phyloP scores from a whole-genome alignment of 1,140 invertebrate genomes.

The Solenopsis invicta region DNA sequence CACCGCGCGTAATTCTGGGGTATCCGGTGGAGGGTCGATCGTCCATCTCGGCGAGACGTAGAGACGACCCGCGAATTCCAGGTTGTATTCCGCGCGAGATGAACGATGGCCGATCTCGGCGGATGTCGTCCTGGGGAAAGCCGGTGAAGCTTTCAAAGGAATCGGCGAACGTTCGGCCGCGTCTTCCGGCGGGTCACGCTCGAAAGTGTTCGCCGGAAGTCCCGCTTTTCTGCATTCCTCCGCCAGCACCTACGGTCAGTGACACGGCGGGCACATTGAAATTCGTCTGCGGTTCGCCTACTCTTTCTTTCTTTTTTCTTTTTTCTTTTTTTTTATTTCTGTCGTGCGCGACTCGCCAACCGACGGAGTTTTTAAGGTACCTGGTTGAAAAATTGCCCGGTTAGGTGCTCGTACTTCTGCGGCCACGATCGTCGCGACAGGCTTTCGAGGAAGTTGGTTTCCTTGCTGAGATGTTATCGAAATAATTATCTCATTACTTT shows the following conservation, averaged over 20 bases:
- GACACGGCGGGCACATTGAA: constrained; percentile 63
- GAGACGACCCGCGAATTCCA: constrained; percentile 83
- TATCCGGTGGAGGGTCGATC: constrained; percentile 75
- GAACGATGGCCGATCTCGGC: constrained; percentile 85
- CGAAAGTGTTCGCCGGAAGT: constrained; percentile 72
- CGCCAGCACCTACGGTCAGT: constrained; percentile 75
- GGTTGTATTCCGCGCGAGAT: constrained; percentile 77
- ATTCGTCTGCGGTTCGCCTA: constrained; percentile 54
- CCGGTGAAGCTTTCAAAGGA: constrained; percentile 76
- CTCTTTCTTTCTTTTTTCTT: neutral
- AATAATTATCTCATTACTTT: neutral
- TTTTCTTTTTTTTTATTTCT: neutral
- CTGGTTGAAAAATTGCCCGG: constrained; percentile 78
- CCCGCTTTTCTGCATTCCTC: constrained; percentile 76
- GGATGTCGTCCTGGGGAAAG: constrained; percentile 80
- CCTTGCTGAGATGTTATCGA: constrained; percentile 77
- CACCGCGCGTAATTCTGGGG: constrained; percentile 65
- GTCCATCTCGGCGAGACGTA: constrained; percentile 83
- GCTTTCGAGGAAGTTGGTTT: constrained; percentile 78
- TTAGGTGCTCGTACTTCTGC: constrained; percentile 77
- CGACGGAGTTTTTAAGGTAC: constrained; percentile 66
- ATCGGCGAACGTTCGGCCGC: constrained; percentile 71
- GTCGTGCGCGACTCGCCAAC: neutral
- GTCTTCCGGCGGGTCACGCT: constrained; percentile 67
- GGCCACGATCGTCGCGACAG: constrained; percentile 76